Evolutionary conservation across 2,113 vertebrate species (phyloP).

Genomic region (Amblyornis subalaris): DNA sequence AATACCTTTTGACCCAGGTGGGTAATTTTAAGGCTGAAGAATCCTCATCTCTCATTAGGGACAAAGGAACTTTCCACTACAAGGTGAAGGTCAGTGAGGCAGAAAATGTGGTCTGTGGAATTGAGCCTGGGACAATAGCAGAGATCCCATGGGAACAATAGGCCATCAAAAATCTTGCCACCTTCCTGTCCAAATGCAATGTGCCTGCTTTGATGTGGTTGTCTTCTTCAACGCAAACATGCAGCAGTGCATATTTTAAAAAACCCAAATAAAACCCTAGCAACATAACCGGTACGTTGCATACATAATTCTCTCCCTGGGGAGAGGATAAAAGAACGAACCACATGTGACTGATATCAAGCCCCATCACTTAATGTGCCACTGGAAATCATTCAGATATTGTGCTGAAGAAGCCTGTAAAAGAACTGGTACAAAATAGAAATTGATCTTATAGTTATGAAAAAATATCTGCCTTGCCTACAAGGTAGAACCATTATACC

Average conservation of each 20-base stretch:
- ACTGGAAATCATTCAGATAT: slow-evolving; percentile 40
- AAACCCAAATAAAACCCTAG: background rate
- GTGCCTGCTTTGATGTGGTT: background rate
- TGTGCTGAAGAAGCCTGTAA: background rate
- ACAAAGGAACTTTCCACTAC: background rate
- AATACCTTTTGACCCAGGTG: background rate
- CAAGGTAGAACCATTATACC: background rate
- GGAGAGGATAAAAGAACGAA: slow-evolving; percentile 57
- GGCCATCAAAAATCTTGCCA: background rate
- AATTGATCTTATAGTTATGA: slow-evolving; percentile 20
- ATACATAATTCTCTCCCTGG: slow-evolving; percentile 42
- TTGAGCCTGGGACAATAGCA: background rate
- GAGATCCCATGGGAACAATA: background rate
- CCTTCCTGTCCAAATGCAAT: background rate
- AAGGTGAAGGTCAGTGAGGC: background rate
- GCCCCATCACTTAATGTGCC: slow-evolving; percentile 35
- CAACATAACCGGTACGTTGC: background rate
- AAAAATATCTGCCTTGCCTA: background rate
- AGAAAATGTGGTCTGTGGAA: background rate
- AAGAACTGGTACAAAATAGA: slow-evolving; percentile 12
- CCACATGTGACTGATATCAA: slow-evolving; percentile 42
- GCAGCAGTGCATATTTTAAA: background rate
- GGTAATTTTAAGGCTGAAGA: background rate
- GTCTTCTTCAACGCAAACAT: background rate
- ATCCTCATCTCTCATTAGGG: background rate